Base-by-base conservation (phyloP, 2,797 vertebrate genomes). In the Xiphorhynchus erythropygius region DNA sequence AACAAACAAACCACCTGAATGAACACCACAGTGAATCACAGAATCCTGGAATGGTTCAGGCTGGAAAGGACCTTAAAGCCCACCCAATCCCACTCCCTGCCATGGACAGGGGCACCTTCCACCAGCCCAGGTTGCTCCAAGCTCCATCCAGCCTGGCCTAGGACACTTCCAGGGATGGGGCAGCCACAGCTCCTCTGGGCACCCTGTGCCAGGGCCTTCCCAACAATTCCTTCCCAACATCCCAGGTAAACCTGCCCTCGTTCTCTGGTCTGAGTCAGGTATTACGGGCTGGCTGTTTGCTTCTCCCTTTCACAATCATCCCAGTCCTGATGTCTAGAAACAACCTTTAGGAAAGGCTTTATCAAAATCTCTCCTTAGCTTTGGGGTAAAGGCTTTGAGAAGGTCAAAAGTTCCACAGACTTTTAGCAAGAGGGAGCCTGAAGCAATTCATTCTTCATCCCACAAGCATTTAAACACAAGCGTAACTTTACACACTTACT, bases 91-190 rank as follows among this genome's bases (percentile, higher is more conserved):
- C 42, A 28, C 12, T 23, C 21, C 25, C 27, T 69, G 32, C 49
- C 49, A 22, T 2, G 11, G 52, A 10, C 55, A 88, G 30, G 7
- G 41, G 49, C 27, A 37, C 1, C 10, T 69, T 2, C 70, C 63
- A n/a, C 10, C 3, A 0, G 3, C 47, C 27, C 49, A 50, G 27
- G 4, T 0, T 8, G 55, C 10, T 56, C 32, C 41, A 18, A 53
- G 39, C 21, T 30, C 68, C 0, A 0, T 55, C 62, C 71, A 50
- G 0, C 28, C 49, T 25, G n/a, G 17, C n/a, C 71, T 33, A 15
- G 71, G 64, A 0, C 37, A 30, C 2, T 9, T 0, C 32, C 56
- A 76, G 63, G 71, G 79, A 30, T 70, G 71, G n/a, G 8, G 11
- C 42, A 76, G 56, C 42, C 71, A 13, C 50, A 77, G 28, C 50